Base-by-base conservation (phyloP, 2,888 invertebrate species). In the Cotesia congregata region DNA sequence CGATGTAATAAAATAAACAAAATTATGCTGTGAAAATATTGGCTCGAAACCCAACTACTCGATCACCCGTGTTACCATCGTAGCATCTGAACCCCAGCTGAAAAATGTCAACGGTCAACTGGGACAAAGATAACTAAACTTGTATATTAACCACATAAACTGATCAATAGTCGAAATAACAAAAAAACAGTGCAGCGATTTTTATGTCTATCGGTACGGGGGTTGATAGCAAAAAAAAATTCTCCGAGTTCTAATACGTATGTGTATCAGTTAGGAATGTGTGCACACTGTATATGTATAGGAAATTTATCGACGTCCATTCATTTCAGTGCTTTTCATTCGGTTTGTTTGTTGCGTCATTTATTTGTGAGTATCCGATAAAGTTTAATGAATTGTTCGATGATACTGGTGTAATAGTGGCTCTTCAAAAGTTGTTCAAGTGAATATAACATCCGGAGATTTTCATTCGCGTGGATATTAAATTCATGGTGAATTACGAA, bases 311-410 rank as follows among this genome's bases (percentile, higher is more conserved):
- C 12, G 50, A 50, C 50, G 50, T 50, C 50, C 50, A 50, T 50
- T 50, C 50, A 50, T 50, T 50, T 50, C 50, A 12, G 9, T 50
- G 1, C 12, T 50, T 50, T 50, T 50, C 50, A 50, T 50, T 50
- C 12, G 50, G 7, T 67, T 40, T 12, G 15, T 40, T 38, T 15
- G 61, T 71, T 71, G 71, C 61, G 30, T 71, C 71, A 71, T 61
- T 12, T 7, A 71, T 39, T 72, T 39, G 71, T 9, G 7, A 17
- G n/a, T 62, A 61, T 15, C 9, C 39, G n/a, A 72, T 72, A 50
- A 50, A 50, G 50, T 50, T 50, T 50, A 50, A 50, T 50, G 50
- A 50, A 50, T 50, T 50, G 50, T 12, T 50, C 12, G 50, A 50
- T 50, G 50, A 50, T 50, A 50, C 50, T 12, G 50, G 50, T 50